Evolutionary conservation across 2,888 invertebrate species (phyloP).

Genomic region (Entomobrya proxima): DNA sequence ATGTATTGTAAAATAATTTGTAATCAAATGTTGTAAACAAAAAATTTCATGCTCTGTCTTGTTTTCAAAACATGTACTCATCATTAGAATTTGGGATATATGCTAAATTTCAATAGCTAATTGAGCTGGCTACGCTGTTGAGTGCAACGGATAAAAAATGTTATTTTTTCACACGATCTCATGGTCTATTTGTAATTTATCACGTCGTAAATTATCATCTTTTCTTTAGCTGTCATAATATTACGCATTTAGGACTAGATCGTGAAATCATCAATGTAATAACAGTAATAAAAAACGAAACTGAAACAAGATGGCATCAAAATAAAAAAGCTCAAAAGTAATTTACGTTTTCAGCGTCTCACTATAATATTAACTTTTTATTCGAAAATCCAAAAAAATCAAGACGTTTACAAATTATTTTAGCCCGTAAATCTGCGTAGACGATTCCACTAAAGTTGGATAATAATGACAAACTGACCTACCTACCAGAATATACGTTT

Average conservation of each 20-base stretch:
- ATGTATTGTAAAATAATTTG: constrained; percentile 37
- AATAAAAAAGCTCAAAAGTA: not conserved
- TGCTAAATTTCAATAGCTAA: constrained; percentile 49
- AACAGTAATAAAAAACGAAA: constrained; percentile 35
- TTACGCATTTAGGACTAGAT: constrained; percentile 37
- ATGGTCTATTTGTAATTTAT: constrained; percentile 53
- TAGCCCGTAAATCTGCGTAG: too few relatives aligned
- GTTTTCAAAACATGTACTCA: not conserved
- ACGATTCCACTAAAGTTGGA: too few relatives aligned
- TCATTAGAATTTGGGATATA: not conserved
- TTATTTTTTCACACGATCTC: constrained; percentile 55
- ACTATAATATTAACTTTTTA: not conserved
- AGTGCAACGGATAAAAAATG: not conserved
- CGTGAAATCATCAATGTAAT: constrained; percentile 33
- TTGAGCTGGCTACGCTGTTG: constrained; percentile 42
- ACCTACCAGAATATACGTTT: too few relatives aligned
- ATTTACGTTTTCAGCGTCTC: not conserved
- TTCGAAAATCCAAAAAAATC: too few relatives aligned
- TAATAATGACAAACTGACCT: too few relatives aligned
- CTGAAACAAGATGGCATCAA: not conserved
- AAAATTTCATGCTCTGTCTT: constrained; percentile 5
- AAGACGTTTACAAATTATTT: too few relatives aligned
- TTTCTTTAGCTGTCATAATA: constrained; percentile 55
- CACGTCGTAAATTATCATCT: constrained; percentile 47
- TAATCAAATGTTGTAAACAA: constrained; percentile 43